These are phyloP conservation scores for Clarias macrocephalus DNA, from an alignment of 2,113 vertebrate genomes.

Conservation along the genomic window DNA sequence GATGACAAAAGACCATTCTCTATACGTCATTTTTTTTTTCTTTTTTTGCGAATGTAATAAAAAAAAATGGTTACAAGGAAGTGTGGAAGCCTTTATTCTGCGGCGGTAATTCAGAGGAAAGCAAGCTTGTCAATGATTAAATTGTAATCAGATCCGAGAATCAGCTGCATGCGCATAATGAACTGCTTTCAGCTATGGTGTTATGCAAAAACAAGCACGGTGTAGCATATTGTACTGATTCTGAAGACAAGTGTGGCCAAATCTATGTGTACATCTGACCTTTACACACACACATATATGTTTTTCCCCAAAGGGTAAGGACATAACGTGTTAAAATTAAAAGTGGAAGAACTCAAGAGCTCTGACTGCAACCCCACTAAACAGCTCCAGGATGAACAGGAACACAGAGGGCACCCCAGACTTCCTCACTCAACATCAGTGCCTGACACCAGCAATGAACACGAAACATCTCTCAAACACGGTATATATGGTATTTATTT, in stretches of 20 bases:
- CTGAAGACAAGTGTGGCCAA: neutral
- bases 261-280: neutral
- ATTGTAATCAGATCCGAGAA: neutral
- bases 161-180: neutral
- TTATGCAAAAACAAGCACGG: neutral
- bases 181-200: neutral
- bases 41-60: neutral
- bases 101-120: neutral
- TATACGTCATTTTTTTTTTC: neutral
- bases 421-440: neutral
- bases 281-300: neutral
- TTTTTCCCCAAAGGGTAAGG: neutral
- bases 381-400: neutral
- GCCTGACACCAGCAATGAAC: neutral
- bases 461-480: too few relatives aligned
- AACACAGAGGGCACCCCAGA: neutral
- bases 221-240: neutral
- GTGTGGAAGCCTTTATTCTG: neutral
- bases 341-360: neutral
- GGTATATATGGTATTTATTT: too few relatives aligned
- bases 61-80: neutral
- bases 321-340: neutral
- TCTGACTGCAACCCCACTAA: neutral
- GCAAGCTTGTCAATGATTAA: slow-evolving; percentile 8
- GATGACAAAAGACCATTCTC: neutral